phyloP scores from a whole-genome alignment of 2,888 invertebrate species.

The Apocheima hispidaria region DNA sequence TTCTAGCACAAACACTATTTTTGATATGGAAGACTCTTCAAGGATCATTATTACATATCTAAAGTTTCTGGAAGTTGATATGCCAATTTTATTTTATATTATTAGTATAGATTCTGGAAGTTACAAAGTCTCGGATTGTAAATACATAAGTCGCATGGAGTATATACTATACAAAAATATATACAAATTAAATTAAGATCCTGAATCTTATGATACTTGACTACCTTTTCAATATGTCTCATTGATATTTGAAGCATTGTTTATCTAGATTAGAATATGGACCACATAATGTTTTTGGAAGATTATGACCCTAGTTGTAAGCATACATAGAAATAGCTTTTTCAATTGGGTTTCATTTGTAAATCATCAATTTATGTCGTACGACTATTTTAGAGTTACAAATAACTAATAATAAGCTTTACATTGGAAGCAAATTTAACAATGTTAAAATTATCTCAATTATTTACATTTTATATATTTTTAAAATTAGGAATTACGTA shows the following conservation, averaged over 20 bases:
- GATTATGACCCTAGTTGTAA: slow-evolving; percentile 51
- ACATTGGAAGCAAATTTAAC: slow-evolving; percentile 82
- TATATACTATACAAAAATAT: slow-evolving; percentile 85
- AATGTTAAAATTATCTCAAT: slow-evolving; percentile 75
- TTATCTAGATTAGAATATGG: slow-evolving; percentile 65
- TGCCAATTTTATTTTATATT: slow-evolving; percentile 79
- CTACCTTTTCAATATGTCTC: slow-evolving; percentile 81
- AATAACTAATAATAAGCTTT: slow-evolving; percentile 78
- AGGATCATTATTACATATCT: slow-evolving; percentile 70
- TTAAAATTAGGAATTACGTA: slow-evolving; percentile 47
- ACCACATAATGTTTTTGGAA: slow-evolving; percentile 67
- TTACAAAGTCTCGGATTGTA: slow-evolving; percentile 75
- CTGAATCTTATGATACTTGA: slow-evolving; percentile 64
- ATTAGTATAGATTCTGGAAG: slow-evolving; percentile 77
- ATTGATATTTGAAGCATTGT: slow-evolving; percentile 79
- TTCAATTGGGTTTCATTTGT: slow-evolving; percentile 37
- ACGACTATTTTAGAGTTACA: slow-evolving; percentile 67
- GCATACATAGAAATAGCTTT: slow-evolving; percentile 38
- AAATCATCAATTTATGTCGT: slow-evolving; percentile 54
- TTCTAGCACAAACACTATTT: slow-evolving; percentile 79
- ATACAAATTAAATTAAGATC: slow-evolving; percentile 73
- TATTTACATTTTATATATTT: slow-evolving; percentile 72
- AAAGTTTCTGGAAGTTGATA: slow-evolving; percentile 84
- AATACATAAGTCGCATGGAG: slow-evolving; percentile 61
- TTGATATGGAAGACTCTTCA: slow-evolving; percentile 85